Conservation (phyloP, 2,888 invertebrate species). For the Tipula helvola region DNA sequence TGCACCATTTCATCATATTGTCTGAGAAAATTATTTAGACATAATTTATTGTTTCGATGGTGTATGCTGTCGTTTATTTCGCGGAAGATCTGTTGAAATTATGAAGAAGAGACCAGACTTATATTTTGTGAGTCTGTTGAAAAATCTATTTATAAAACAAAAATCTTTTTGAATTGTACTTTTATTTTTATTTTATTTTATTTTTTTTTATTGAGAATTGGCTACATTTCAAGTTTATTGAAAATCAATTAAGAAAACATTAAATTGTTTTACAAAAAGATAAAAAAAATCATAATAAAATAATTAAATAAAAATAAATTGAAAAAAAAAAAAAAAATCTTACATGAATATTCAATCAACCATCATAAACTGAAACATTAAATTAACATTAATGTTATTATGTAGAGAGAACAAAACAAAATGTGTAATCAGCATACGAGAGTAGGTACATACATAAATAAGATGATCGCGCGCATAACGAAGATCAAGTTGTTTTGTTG, state of each 20-base stretch:
- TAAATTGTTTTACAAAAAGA: not conserved
- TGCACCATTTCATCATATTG: not conserved
- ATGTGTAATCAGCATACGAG: not conserved
- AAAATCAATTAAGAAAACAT: conserved; percentile 4
- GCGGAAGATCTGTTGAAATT: not conserved
- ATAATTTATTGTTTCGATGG: not conserved
- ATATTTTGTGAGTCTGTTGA: not conserved
- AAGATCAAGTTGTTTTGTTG: not conserved
- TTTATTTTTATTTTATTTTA: not conserved
- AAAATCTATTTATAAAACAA: not conserved
- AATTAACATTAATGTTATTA: not conserved
- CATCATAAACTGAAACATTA: not conserved
- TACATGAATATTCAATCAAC: not conserved
- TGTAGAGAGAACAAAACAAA: not conserved
- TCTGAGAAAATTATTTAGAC: not conserved
- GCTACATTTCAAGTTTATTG: conserved; percentile 4
- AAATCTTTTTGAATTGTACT: not conserved
- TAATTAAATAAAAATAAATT: not conserved
- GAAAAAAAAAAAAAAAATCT: not conserved
- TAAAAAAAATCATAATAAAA: not conserved
- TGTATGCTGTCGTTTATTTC: not conserved
- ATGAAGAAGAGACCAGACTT: not conserved
- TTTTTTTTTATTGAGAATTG: not conserved
- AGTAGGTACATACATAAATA: not conserved
- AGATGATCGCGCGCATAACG: not conserved